Conservation (phyloP, 2,888 invertebrate genomes). For the Elegia similella region DNA sequence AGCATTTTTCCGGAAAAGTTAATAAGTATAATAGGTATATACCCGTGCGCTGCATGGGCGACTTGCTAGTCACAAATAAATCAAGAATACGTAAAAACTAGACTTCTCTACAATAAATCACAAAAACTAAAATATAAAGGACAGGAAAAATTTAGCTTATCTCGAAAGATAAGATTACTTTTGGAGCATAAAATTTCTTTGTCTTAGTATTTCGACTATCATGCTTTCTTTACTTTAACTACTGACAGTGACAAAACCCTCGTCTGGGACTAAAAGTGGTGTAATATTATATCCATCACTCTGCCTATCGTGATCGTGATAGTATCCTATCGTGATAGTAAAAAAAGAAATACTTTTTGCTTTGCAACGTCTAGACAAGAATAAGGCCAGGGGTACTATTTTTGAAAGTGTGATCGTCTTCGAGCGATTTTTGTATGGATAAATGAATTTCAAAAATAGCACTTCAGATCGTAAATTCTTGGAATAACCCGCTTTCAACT, state of each 20-base stretch:
- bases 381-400: too few species aligned
- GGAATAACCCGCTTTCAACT: too few species aligned
- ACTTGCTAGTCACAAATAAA: too few species aligned
- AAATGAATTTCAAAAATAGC: too few species aligned
- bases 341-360: neutral
- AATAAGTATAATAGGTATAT: too few species aligned
- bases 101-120: neutral
- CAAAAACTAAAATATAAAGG: neutral
- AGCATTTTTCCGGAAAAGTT: too few species aligned
- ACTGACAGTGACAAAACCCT: neutral
- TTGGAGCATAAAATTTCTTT: neutral
- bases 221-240: neutral
- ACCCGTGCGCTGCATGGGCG: too few species aligned
- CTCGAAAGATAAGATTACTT: neutral
- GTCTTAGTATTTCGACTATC: neutral
- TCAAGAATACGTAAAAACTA: neutral
- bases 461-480: too few species aligned
- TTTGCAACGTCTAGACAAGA: neutral
- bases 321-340: neutral
- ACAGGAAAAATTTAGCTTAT: neutral
- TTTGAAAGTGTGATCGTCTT: too few species aligned
- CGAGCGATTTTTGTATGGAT: too few species aligned
- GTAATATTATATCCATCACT: neutral
- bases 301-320: too few species aligned
- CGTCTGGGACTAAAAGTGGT: neutral